These are phyloP conservation scores for Hormaphis cornu DNA, from an alignment of 1,140 invertebrate species.

Conservation along the genomic window DNA sequence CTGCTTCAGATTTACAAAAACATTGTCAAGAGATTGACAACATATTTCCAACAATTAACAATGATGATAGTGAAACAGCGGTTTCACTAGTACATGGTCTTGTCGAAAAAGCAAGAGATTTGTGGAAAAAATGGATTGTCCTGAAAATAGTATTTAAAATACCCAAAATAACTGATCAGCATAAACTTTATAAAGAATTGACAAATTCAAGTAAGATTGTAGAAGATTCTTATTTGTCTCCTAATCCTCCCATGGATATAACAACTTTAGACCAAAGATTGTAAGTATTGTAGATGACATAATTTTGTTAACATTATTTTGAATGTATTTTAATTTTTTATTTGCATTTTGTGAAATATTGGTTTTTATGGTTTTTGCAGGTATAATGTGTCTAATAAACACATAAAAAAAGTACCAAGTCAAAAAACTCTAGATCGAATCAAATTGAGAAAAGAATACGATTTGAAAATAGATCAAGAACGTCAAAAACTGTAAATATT, in stretches of 20 bases:
- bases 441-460: constrained; percentile 1
- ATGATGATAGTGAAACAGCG: not conserved
- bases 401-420: not conserved
- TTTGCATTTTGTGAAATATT: too few relatives aligned
- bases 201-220: not conserved
- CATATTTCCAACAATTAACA: not conserved
- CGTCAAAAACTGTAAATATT: not conserved
- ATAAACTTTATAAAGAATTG: not conserved
- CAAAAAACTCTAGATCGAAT: not conserved
- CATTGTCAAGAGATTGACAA: not conserved
- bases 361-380: too few relatives aligned
- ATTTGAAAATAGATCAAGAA: constrained; percentile 1
- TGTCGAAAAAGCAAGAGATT: not conserved
- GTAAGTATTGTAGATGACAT: not conserved
- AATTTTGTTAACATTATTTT: not conserved
- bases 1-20: not conserved
- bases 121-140: constrained; percentile 29
- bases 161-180: constrained; percentile 13
- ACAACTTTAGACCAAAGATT: not conserved
- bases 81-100: not conserved
- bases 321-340: not conserved
- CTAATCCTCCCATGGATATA: not conserved
- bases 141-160: constrained; percentile 22
- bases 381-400: not conserved
- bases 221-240: not conserved